phyloP scores from a whole-genome alignment of 2,113 vertebrate species.

The Donacobius atricapilla region DNA sequence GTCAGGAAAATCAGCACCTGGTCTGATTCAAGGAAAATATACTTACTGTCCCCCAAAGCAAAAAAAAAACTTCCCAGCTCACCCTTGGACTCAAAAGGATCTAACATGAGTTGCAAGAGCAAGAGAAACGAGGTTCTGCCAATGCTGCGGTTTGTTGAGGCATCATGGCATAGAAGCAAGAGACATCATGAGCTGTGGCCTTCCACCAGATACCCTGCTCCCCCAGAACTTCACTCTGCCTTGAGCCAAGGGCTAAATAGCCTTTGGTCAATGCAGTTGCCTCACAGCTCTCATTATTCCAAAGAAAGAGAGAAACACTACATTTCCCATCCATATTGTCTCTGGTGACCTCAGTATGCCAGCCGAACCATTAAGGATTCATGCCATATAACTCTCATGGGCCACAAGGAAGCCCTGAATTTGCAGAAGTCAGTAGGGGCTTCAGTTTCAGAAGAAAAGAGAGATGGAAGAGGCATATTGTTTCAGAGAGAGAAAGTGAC shows the following conservation, averaged over 20 bases:
- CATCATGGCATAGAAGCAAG: rapidly evolving
- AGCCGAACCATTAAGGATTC: not conserved
- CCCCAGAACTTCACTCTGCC: not conserved
- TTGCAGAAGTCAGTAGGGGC: not conserved
- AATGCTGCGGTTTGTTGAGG: not conserved
- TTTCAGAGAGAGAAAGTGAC: not conserved
- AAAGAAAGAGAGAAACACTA: not conserved
- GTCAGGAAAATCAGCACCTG: not conserved
- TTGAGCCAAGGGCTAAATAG: not conserved
- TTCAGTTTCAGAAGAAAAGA: not conserved
- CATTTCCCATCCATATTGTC: not conserved
- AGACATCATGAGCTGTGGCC: rapidly evolving
- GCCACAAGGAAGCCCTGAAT: not conserved
- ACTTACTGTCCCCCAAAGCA: not conserved
- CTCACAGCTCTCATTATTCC: not conserved
- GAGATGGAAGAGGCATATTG: not conserved
- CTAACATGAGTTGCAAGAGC: not conserved
- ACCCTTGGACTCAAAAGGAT: not conserved
- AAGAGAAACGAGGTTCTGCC: not conserved
- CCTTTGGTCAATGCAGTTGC: not conserved
- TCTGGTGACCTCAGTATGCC: rapidly evolving
- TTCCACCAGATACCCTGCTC: rapidly evolving
- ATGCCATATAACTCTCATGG: rapidly evolving
- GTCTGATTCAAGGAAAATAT: not conserved
- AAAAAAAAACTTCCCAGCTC: not conserved